These are phyloP conservation scores for Syrmaticus mikado DNA, from an alignment of 2,113 vertebrate species.

Conservation along the genomic window DNA sequence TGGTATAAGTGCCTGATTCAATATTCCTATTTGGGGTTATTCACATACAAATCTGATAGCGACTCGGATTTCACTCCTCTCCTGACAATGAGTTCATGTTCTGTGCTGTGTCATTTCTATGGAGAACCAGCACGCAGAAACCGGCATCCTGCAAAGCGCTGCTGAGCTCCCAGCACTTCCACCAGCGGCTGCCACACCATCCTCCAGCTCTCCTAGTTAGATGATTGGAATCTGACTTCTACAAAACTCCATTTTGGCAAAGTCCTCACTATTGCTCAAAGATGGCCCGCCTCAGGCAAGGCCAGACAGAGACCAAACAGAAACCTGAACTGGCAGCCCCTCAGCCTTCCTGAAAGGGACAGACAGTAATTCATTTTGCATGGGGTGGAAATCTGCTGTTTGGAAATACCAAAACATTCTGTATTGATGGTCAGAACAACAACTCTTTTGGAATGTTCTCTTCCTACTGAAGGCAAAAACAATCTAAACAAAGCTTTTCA, in stretches of 20 bases:
- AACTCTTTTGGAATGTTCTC: neutral
- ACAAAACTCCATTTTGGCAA: neutral
- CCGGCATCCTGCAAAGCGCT: neutral
- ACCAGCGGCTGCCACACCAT: no score
- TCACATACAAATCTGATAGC: neutral
- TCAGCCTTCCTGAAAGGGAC: neutral
- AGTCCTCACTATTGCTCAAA: neutral
- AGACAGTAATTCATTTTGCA: neutral
- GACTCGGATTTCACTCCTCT: neutral
- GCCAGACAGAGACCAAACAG: neutral
- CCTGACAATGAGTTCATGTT: neutral
- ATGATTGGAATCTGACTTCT: neutral
- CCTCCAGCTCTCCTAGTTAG: neutral
- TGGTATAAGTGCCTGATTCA: neutral
- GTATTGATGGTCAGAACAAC: neutral
- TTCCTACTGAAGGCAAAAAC: neutral
- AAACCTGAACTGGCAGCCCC: neutral
- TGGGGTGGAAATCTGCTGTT: neutral
- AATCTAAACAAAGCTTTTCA: neutral
- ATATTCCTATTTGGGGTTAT: neutral
- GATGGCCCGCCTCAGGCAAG: neutral
- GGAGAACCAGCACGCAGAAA: neutral
- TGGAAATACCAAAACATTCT: neutral
- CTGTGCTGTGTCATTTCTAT: rapidly evolving
- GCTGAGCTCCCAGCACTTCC: no score